Base-by-base conservation (phyloP, 2,888 invertebrate species). In the Melieria crassipennis region DNA sequence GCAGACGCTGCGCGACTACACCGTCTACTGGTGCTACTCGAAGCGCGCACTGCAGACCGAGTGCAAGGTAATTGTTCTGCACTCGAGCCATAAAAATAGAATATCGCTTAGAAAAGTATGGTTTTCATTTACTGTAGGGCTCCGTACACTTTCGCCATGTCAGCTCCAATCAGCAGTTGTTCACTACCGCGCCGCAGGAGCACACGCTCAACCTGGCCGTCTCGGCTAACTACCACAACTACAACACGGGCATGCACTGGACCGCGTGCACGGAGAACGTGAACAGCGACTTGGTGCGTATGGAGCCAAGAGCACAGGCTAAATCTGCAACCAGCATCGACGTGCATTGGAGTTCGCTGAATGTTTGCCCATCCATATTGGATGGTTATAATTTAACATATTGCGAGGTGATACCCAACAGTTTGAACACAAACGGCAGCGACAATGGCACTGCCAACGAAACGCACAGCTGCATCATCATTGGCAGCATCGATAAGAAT, bases 221-320 rank as follows among this genome's bases (percentile, higher is more conserved):
- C 73, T 91, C 95, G 5, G 93, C 93, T 0, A 94, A 95, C 80
- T 91, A 90, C 57, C 86, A 87, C 0, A 84, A 84, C 4, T 89
- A 89, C 73, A 94, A 94, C 76, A 94, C 94, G 82, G 95, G 95
- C 1, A 94, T 96, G 92, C 89, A 91, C 10, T 95, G 95, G 95
- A 92, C 94, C 9, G 90, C 90, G 50, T 96, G 96, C 66, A 83
- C 83, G 4, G 81, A 82, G 58, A 82, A 83, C 70, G 78, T 79
- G 5, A 79, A 78, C 30, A 81, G 79, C 58, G 86, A 85, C 68
- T 75, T 85, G 66, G 81, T 80, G 16, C 85, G 83, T 73, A 83
- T 84, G 81, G 79, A 83, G 56, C 86, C 85, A 1, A 79, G 76
- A 30, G 73, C 83, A 46, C 78, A 79, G 4, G 72, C 77, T 6